Evolutionary conservation across 2,113 vertebrate genomes (phyloP).

Genomic region (Daubentonia madagascariensis): DNA sequence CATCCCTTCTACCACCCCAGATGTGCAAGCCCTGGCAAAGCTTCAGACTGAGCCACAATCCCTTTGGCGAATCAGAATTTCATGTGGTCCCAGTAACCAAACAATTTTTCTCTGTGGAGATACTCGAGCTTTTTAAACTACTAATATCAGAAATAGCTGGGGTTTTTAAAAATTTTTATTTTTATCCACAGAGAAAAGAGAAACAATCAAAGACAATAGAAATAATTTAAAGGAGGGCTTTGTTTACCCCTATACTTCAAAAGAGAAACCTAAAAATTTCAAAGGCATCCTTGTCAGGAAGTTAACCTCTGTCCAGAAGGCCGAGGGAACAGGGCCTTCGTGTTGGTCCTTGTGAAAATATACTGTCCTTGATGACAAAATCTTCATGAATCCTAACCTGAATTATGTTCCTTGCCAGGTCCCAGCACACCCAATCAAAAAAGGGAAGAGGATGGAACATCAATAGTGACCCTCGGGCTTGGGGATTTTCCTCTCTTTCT

Average conservation of each 20-base stretch:
- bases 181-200: neutral
- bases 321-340: neutral
- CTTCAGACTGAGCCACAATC: neutral
- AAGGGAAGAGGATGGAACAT: neutral
- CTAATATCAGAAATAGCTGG: neutral
- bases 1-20: neutral
- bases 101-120: neutral
- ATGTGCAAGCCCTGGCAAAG: neutral
- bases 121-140: neutral
- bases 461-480: neutral
- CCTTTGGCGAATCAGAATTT: constrained; percentile 35
- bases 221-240: neutral
- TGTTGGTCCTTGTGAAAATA: constrained; percentile 26
- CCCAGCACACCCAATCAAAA: neutral
- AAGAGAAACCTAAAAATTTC: constrained; percentile 35
- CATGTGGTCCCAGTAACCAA: neutral
- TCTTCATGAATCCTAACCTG: neutral
- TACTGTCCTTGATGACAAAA: neutral
- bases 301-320: neutral
- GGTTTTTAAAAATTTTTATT: neutral
- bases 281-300: constrained; percentile 50
- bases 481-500: neutral
- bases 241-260: neutral
- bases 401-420: neutral
- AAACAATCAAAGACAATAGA: neutral